These are phyloP conservation scores for Anas bahamensis DNA, from an alignment of 2,797 vertebrate genomes.

Conservation along the genomic window DNA sequence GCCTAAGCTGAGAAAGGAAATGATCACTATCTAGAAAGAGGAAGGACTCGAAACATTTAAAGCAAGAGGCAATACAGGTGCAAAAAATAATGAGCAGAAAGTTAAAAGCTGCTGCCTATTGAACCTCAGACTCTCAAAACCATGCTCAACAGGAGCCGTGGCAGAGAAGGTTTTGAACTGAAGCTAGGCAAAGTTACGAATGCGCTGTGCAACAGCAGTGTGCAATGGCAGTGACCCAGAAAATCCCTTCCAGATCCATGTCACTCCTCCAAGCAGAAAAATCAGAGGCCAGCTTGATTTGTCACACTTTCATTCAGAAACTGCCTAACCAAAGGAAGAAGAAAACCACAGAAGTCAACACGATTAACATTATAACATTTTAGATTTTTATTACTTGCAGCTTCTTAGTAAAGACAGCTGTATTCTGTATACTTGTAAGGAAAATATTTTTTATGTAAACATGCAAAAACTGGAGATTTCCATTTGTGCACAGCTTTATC, in stretches of 20 bases:
- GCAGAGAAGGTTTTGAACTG: not conserved
- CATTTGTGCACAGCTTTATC: not conserved
- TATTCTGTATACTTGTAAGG: not conserved
- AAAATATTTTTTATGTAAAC: not conserved
- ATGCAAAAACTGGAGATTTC: not conserved
- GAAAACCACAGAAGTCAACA: not conserved
- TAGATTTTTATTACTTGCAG: not conserved
- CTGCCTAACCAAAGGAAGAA: not conserved
- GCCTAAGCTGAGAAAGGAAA: not conserved
- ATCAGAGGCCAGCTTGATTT: not conserved
- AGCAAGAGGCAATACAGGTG: not conserved
- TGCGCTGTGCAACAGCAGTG: not conserved
- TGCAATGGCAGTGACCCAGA: not conserved
- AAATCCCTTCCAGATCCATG: constrained; percentile 3
- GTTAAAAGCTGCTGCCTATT: not conserved
- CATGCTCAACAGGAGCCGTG: not conserved
- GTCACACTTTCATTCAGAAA: not conserved
- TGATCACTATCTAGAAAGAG: not conserved
- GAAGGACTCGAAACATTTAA: not conserved
- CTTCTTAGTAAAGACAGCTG: not conserved
- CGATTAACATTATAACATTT: not conserved
- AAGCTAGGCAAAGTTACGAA: not conserved
- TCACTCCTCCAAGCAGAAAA: not conserved
- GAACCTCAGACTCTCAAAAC: not conserved
- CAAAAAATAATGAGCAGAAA: not conserved